Evolutionary conservation across 2,888 invertebrate genomes (phyloP), one percentile per base, ranked within the genome.

Genomic region (Ichneumon xanthorius): DNA sequence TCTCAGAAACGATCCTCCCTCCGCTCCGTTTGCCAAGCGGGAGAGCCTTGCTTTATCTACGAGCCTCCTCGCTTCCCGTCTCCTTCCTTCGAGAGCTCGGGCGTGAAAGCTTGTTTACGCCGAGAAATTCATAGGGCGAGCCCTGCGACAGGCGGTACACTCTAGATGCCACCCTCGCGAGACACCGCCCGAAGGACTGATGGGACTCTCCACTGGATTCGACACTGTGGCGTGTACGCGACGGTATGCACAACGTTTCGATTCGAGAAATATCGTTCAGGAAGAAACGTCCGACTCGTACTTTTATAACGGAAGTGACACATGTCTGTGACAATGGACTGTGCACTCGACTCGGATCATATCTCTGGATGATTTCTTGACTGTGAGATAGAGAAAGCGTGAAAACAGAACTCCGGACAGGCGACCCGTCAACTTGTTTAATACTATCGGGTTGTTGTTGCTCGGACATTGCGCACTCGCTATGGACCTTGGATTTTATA

Each of bases 31-130:
- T 33, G 33, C 68, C 19, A 37, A 63, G 55, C 14, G 37, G 9
- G 14, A 72, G 37, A 40, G 40, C 37, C 9, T 22, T 14, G 63
- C 22, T 33, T 76, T 45, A 50, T n/a, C 48, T 72, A 16, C 14
- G 45, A 45, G 33, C 33, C 53, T 50, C 50, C 50, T 65, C 72
- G 63, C 55, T 33, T 33, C 37, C 53, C 22, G 26, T 9, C 63
- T 55, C 55, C 72, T 11, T 40, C 40, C 19, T 40, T 67, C 67
- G 19, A 19, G 22, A 40, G 16, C 67, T 55, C 77, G 16, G 37
- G 65, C 72, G 65, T 14, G 53, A 83, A 83, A 86, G 71, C 85
- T 78, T 77, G 72, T 80, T 86, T 79, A 50, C 68, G 50, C 50
- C 50, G 71, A 75, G 76, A 71, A 84, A 84, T 80, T 84, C 76